Evolutionary conservation across 2,113 vertebrate genomes (phyloP).

Genomic region (Ia io): DNA sequence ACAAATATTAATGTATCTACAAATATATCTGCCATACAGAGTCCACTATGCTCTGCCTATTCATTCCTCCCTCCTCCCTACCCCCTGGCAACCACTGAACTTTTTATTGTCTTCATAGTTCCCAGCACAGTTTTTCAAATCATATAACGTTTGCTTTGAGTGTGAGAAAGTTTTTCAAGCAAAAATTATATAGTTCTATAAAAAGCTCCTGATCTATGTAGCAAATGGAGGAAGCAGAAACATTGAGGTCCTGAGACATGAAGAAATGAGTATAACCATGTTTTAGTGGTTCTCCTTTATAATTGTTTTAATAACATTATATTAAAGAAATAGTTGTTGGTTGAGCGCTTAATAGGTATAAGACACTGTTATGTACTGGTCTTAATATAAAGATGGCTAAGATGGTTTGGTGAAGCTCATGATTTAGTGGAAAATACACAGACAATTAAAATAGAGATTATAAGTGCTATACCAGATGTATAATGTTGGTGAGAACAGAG

Average conservation of each 20-base stretch:
- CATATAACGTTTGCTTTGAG: constrained; percentile 20
- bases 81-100: neutral
- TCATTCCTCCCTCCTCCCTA: neutral
- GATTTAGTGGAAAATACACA: neutral
- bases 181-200: neutral
- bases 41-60: neutral
- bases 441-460: neutral
- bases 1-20: neutral
- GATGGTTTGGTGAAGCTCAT: neutral
- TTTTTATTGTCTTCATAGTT: neutral
- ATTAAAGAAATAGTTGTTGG: neutral
- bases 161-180: constrained; percentile 17
- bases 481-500: neutral
- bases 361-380: neutral
- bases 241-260: neutral
- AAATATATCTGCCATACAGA: neutral
- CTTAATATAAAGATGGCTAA: neutral
- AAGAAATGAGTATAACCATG: neutral
- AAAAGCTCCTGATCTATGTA: neutral
- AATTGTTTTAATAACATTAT: neutral
- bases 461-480: neutral
- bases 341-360: neutral
- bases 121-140: neutral
- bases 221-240: neutral
- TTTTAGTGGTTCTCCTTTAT: neutral